A percentile compares a stretch with the other conserved stretches of the same genome.
These are phyloP conservation scores for Fundulus diaphanus DNA, from an alignment of 2,797 vertebrate species.

Conservation along the genomic window DNA sequence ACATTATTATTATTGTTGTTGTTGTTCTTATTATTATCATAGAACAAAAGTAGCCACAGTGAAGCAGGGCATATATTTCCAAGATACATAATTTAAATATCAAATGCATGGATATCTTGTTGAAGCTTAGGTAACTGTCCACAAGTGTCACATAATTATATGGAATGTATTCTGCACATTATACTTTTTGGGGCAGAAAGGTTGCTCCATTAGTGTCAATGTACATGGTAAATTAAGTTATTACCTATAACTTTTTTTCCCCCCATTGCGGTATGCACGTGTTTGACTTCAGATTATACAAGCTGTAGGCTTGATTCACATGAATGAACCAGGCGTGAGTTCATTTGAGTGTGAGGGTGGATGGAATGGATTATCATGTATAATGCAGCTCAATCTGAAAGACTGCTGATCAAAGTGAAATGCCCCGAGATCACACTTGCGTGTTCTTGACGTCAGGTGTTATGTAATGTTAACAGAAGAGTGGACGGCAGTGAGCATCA, in stretches of 20 bases:
- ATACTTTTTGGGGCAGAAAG: neutral
- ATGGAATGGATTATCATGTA: conserved; percentile 41
- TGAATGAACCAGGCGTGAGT: conserved; percentile 36
- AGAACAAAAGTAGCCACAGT: neutral
- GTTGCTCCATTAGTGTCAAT: neutral
- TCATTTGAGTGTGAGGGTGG: conserved; percentile 2
- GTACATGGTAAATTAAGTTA: neutral
- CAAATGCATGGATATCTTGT: neutral
- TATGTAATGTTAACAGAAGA: conserved; percentile 13
- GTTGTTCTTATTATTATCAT: neutral
- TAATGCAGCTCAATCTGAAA: conserved; percentile 54
- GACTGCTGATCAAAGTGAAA: conserved; percentile 60
- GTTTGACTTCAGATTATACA: conserved; percentile 22
- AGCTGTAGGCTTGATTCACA: conserved; percentile 17
- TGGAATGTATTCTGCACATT: neutral
- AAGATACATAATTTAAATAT: neutral
- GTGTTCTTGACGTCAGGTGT: conserved; percentile 6
- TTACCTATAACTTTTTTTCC: neutral
- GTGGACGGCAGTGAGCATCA: conserved; percentile 8
- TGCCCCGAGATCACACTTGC: neutral
- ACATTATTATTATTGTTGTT: too few species aligned
- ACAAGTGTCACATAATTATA: neutral
- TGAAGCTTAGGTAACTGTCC: neutral
- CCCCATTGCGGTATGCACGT: neutral
- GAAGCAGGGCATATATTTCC: neutral